Evolutionary conservation across 2,113 vertebrate genomes (phyloP).

Genomic region (Xerus inauris): DNA sequence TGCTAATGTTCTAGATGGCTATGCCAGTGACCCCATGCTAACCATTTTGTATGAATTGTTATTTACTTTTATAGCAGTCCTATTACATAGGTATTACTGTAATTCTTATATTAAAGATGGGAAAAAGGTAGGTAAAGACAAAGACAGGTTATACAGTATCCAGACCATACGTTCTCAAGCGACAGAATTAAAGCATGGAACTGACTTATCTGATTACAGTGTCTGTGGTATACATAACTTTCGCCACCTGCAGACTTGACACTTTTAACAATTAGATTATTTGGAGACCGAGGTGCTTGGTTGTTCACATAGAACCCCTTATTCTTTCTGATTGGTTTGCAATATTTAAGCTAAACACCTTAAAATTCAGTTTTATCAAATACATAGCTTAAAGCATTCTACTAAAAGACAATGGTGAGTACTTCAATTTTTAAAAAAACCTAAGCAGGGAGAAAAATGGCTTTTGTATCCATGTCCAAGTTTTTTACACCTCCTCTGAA

Average conservation of each 20-base stretch:
- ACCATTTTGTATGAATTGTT: not conserved
- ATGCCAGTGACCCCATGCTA: not conserved
- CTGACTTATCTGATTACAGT: not conserved
- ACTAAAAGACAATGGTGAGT: not conserved
- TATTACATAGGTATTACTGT: not conserved
- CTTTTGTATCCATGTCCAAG: not conserved
- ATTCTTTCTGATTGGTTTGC: not conserved
- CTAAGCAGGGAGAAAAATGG: not conserved
- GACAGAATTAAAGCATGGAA: not conserved
- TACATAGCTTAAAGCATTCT: not conserved
- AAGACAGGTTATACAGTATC: not conserved
- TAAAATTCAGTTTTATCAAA: conserved; percentile 29
- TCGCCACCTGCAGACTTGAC: not conserved
- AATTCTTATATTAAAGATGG: not conserved
- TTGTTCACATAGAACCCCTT: not conserved
- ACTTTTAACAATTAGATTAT: not conserved
- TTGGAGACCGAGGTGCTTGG: not conserved
- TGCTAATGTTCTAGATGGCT: not conserved
- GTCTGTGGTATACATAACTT: too few relatives aligned
- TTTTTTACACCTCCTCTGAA: conserved; percentile 46
- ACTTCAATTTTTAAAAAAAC: conserved; percentile 9
- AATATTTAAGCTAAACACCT: not conserved
- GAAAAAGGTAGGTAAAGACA: not conserved
- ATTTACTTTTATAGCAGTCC: not conserved
- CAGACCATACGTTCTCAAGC: not conserved